A percentile compares a stretch with the other conserved stretches of the same genome.
Evolutionary conservation across 2,113 vertebrate genomes (phyloP).

Genomic region (Cryptotis parvus): DNA sequence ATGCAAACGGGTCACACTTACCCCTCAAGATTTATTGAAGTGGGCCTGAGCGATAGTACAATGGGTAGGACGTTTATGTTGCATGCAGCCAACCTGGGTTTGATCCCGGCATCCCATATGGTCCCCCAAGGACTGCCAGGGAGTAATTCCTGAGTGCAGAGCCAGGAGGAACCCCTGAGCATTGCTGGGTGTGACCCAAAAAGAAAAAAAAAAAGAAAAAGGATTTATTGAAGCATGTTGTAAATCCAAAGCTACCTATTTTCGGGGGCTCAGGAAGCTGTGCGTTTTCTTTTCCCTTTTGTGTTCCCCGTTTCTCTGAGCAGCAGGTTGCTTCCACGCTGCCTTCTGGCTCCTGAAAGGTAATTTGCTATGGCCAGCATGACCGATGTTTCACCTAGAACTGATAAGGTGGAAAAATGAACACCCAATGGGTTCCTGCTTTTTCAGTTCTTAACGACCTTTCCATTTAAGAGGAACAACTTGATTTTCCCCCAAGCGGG

Average conservation of each 20-base stretch:
- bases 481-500: background rate
- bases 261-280: background rate
- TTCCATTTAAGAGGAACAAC: conserved; percentile 41
- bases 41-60: background rate
- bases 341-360: conserved; percentile 58
- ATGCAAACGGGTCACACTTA: conserved; percentile 42
- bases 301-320: conserved; percentile 57
- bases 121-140: no score
- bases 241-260: background rate
- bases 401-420: conserved; percentile 47
- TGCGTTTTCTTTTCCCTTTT: background rate
- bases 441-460: conserved; percentile 56
- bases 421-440: background rate
- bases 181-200: no score
- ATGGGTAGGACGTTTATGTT: no score
- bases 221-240: background rate
- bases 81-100: no score
- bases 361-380: conserved; percentile 53
- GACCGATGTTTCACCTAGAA: conserved; percentile 54
- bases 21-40: conserved; percentile 14
- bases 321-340: background rate
- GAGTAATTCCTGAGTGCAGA: no score
- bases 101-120: no score
- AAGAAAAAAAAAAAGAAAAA: no score
- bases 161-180: no score